Evolutionary conservation across 2,888 invertebrate genomes (phyloP), one percentile per base, ranked within the genome.

Genomic region (Drosophila mayaguana): DNA sequence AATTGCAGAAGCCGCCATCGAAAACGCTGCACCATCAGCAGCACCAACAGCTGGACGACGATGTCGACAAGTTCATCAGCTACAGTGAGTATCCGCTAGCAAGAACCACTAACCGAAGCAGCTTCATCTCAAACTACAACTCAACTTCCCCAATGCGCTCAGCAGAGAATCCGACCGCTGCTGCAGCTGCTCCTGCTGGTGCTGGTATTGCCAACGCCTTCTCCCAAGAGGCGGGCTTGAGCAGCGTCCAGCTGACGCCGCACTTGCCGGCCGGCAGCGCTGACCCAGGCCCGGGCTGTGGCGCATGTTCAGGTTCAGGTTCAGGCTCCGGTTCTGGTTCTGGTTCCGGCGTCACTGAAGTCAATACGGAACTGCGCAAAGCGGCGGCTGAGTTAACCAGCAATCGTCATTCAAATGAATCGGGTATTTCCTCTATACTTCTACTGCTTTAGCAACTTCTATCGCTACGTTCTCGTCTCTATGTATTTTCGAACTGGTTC

Each of bases 331-430:
- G 55, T 18, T 14, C 22, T 3, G 63, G 62, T 3, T 16, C 36
- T 12, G 62, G 18, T 36, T 11, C 63, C 28, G 55, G 42, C 38
- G 28, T 63, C n/a, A 60, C 67, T 55, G 85, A 75, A 45, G 46
- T 64, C 79, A 92, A 91, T 76, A 89, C 91, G 81, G 92, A 92
- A 81, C 83, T 92, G 82, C 91, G 92, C 72, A 92, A 89, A 82
- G 86, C 85, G 51, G 87, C 80, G 32, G 72, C 79, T 55, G 73
- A 70, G 12, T 38, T 81, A 63, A 83, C 85, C 78, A 91, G 90
- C 87, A 91, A 93, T 88, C 92, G 93, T 56, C 92, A 91, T 89
- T 93, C 93, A 61, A 92, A 93, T 84, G 93, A 93, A 92, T 93
- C 93, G 77, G 92, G 92, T 93, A 93, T 78, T 82, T 48, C 18